Evolutionary conservation across 2,888 invertebrate species (phyloP), one percentile per base, ranked within the genome.

Genomic region (Glaucopsyche alexis): DNA sequence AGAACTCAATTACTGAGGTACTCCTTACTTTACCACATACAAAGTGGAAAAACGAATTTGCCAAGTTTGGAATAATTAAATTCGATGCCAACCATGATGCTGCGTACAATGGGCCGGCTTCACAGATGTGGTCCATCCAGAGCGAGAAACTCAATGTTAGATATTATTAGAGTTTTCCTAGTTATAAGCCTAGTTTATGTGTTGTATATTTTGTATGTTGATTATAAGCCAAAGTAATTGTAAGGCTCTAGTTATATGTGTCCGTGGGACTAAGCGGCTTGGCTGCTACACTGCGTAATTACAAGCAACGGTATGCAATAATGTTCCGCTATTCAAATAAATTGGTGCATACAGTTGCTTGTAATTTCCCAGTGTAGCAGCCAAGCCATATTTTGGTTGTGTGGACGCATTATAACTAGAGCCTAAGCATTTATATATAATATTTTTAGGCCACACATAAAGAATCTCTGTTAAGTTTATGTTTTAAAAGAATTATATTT

Each of bases 141-240:
- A 86, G 85, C 78, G 89, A 90, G 81, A 91, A 89, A 83, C 88
- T 94, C 88, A 92, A 90, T 82, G 80, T 93, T 85, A 85, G 91
- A 81, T 94, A 94, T 91, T 94, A 94, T 90, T 94, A 93, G 93
- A 80, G 76, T 88, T 71, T 78, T 85, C 47, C 82, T 93, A 19
- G 77, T 88, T 52, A 78, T 87, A 72, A 87, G 90, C 73, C 81
- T 93, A 74, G 42, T 90, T 45, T 93, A 93, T 80, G 86, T 91
- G 60, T 79, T 93, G 74, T 93, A 93, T 80, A 89, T 93, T 82
- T 84, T 93, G 73, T 92, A 90, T 79, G 82, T 84, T 72, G 91
- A 92, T 80, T 90, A 87, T 78, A 87, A 83, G 75, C 88, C 89
- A 76, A 89, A 88, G 80, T 82, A 84, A 16, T 42, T 71, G 19